Evolutionary conservation across 2,888 invertebrate species (phyloP), one percentile per base, ranked within the genome.

Genomic region (Polietes domitor): DNA sequence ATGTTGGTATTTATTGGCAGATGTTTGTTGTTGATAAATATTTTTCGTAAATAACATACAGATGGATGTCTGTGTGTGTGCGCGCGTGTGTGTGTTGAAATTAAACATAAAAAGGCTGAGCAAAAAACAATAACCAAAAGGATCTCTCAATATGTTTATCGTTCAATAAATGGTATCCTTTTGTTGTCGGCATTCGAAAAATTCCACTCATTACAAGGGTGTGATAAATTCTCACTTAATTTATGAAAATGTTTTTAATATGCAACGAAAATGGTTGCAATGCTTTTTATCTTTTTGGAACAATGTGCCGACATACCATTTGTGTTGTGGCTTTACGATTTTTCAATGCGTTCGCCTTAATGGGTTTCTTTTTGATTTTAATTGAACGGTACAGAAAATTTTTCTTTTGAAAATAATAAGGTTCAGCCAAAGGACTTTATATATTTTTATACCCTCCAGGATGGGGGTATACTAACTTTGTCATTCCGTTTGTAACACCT

Each of bases 221-320:
- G 50, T 50, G 28, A 50, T 50, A 50, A 28, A 70, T 70, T 70
- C 19, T 9, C 70, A 70, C 28, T 50, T 70, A n/a, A 50, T 70
- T 47, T 47, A 26, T 26, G 28, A n/a, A 17, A 58, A 70, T 50
- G 2, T 50, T 70, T 28, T 70, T 17, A 58, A 58, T 9, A 58
- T 58, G 24, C 26, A 26, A 6, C 50, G 17, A 50, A 17, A n/a
- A n/a, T 6, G 17, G 5, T 50, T 50, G 50, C 6, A 17, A 50
- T 50, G n/a, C n/a, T n/a, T n/a, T n/a, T n/a, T n/a, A n/a, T n/a
- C n/a, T n/a, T n/a, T n/a, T n/a, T n/a, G n/a, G n/a, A n/a, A n/a
- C n/a, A n/a, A n/a, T n/a, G n/a, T n/a, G n/a, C n/a, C n/a, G n/a
- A n/a, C n/a, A n/a, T n/a, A n/a, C n/a, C n/a, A n/a, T n/a, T n/a